Base-by-base conservation (phyloP, 2,113 vertebrate species). In the Oenanthe oenanthe region DNA sequence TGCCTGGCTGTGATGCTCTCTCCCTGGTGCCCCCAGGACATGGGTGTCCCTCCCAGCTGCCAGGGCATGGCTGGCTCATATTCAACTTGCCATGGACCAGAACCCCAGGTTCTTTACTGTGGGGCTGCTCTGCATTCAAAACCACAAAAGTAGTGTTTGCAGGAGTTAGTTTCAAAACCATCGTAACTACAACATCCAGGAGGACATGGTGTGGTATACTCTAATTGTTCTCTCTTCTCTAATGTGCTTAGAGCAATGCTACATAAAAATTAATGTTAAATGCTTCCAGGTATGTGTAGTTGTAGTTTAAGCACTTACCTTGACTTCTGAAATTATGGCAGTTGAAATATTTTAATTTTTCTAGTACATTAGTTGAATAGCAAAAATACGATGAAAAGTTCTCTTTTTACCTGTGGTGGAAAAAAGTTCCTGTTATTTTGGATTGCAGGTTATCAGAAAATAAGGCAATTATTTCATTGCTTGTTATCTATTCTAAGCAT, bases 1-100 rank as follows among this genome's bases (percentile, higher is more conserved):
- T 38, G 21, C 38, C 42, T 0, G 0, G 45, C 18, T 38, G 4
- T 0, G 0, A 65, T 51, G 24, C 86, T 67, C n/a, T 67, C n/a
- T n/a, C 4, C 77, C 38, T 60, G 60, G 14, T 53, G 15, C 0
- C 18, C 34, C 13, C 32, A 51, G 45, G 38, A 31, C 24, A 21
- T 0, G 0, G 0, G 0, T 45, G 53, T 24, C 24, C 29, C 29
- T 74, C 38, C 54, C 54, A 54, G 13, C n/a, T 75, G 29, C 53
- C 83, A 68, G 53, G 72, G 17, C 45, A 28, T 54, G 51, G 62
- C 62, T 67, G 83, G 0, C 32, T 51, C 56, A 26, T 0, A 13
- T 13, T 26, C 72, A 43, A 1, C 45, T 36, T 28, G 26, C 24
- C 47, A 40, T 8, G 0, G 0, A 5, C 22, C 67, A 80, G 51